Percentiles rank a stretch among this genome's conserved stretches.
Conservation (phyloP, 1,140 invertebrate species). For the Cephus cinctus region DNA sequence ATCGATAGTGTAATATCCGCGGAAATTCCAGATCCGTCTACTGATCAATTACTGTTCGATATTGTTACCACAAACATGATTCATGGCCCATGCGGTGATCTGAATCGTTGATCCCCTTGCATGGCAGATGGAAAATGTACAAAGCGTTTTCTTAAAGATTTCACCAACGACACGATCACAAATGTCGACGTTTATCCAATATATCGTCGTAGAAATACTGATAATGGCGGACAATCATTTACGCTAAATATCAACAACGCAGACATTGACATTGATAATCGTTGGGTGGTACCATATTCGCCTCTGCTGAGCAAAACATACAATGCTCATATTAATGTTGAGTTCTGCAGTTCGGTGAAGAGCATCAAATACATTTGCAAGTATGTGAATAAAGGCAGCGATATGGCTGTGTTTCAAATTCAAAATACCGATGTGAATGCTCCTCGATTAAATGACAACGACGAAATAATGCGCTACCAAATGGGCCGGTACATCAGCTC, state of each 20-base stretch:
- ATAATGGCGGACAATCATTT: slow-evolving; percentile 14
- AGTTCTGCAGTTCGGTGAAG: slow-evolving; percentile 45
- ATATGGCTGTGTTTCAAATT: slow-evolving; percentile 28
- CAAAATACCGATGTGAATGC: slow-evolving; percentile 5
- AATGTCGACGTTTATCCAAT: slow-evolving; percentile 38
- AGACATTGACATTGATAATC: slow-evolving; percentile 36
- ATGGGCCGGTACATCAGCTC: slow-evolving; percentile 37
- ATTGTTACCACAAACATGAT: slow-evolving; percentile 54
- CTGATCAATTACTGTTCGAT: slow-evolving; percentile 46
- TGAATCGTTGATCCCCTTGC: slow-evolving; percentile 53
- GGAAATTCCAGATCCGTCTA: slow-evolving; percentile 55
- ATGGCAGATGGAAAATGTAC: slow-evolving; percentile 53
- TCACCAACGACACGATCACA: slow-evolving; percentile 40
- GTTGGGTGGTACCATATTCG: slow-evolving; percentile 46
- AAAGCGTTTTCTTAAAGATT: slow-evolving; percentile 44
- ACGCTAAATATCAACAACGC: slow-evolving; percentile 16
- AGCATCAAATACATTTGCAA: slow-evolving; percentile 48
- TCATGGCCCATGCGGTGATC: slow-evolving; percentile 57
- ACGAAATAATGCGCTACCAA: slow-evolving; percentile 44
- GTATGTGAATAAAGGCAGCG: slow-evolving; percentile 49
- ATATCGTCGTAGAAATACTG: slow-evolving; percentile 31
- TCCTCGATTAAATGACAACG: slow-evolving; percentile 20
- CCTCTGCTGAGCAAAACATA: slow-evolving; percentile 34
- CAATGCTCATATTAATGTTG: slow-evolving; percentile 42
- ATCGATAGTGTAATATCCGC: slow-evolving; percentile 49